Percentiles rank a stretch among this genome's conserved stretches.
Conservation (phyloP, 2,797 vertebrate species). For the Gambusia yucatana region DNA sequence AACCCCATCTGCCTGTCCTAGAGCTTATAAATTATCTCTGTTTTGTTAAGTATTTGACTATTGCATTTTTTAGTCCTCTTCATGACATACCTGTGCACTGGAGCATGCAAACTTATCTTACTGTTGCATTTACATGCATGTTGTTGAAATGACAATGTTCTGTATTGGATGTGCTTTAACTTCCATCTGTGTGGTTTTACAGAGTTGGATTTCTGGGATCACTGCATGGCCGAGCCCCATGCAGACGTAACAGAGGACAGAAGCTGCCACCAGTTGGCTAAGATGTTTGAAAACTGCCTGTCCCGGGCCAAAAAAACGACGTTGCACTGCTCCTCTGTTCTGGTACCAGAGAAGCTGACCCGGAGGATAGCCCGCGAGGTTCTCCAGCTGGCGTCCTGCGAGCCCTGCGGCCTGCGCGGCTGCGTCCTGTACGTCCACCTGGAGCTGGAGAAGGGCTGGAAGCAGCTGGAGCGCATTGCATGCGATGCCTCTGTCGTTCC, state of each 20-base stretch:
- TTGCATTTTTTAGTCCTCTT: background rate
- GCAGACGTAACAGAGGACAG: conserved; percentile 80
- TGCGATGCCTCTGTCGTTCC: conserved; percentile 86
- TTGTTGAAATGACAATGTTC: background rate
- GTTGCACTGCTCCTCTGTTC: conserved; percentile 86
- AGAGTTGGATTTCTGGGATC: conserved; percentile 89
- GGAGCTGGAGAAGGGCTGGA: conserved; percentile 85
- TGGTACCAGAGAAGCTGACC: conserved; percentile 88
- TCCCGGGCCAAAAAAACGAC: conserved; percentile 87
- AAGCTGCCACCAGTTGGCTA: conserved; percentile 83
- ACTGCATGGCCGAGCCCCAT: conserved; percentile 80
- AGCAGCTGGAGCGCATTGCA: conserved; percentile 84
- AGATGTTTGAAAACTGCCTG: conserved; percentile 87
- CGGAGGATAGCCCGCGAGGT: conserved; percentile 84
- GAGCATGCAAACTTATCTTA: background rate
- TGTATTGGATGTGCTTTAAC: background rate
- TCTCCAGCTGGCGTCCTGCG: conserved; percentile 82
- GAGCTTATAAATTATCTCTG: background rate
- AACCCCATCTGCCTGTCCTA: background rate
- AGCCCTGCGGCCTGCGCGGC: conserved; percentile 89
- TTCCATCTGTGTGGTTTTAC: conserved; percentile 17
- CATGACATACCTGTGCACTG: background rate
- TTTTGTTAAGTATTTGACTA: background rate
- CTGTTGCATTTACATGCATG: background rate
- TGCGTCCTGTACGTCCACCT: conserved; percentile 85